A percentile compares a stretch with the other conserved stretches of the same genome.
phyloP scores from a whole-genome alignment of 64 coral and sea anemone species.

The Dendronephthya gigantea region DNA sequence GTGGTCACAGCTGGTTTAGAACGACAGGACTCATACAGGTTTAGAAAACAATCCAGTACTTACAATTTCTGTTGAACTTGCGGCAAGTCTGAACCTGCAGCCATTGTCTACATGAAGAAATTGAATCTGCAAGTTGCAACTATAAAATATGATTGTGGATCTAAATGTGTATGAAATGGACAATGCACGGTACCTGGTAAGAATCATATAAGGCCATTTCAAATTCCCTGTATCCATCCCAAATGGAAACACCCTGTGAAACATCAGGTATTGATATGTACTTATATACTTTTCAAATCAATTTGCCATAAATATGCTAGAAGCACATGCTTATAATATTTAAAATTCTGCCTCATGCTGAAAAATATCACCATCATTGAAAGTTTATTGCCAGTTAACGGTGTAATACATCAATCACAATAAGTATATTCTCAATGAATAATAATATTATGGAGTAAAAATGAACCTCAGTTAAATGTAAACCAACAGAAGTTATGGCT shows the following conservation, averaged over 20 bases:
- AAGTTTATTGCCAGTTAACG: no score
- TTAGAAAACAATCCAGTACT: neutral
- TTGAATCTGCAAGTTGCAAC: no score
- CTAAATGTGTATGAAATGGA: neutral
- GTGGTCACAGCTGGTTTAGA: no score
- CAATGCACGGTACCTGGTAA: constrained; percentile 45
- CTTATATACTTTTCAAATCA: neutral
- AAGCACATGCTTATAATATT: no score
- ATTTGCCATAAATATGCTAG: no score
- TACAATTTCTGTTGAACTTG: neutral
- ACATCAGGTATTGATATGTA: neutral
- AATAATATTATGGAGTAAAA: no score
- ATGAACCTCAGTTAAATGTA: constrained; percentile 91
- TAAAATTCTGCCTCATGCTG: no score
- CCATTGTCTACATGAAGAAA: neutral
- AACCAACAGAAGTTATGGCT: constrained; percentile 67
- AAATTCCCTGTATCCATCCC: constrained; percentile 96
- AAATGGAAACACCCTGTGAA: constrained; percentile 77
- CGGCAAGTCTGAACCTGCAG: neutral
- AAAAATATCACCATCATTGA: no score
- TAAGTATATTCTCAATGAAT: neutral
- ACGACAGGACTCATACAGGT: no score
- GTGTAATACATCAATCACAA: no score
- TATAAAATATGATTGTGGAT: neutral
- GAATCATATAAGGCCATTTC: constrained; percentile 92